Base-by-base conservation (phyloP, 2,888 invertebrate species). In the Eupeodes luniger region DNA sequence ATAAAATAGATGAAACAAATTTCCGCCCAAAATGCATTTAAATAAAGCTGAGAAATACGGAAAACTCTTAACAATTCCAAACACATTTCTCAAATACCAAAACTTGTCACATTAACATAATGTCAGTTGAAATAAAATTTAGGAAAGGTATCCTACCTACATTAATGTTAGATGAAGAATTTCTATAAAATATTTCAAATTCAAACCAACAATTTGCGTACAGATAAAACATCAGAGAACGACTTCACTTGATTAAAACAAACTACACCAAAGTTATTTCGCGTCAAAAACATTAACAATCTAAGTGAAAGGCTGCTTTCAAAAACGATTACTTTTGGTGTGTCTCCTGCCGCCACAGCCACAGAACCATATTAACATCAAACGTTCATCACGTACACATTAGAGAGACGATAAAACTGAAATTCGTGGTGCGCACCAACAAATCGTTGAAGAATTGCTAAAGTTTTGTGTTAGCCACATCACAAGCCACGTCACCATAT, bases 351-450 rank as follows among this genome's bases (percentile, higher is more conserved):
- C 81, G 19, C 19, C 19, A 19, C 19, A 19, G 19, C 19, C 0
- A 62, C 59, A 27, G 10, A 83, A 61, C 70, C 77, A 67, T 80
- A 80, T 74, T 67, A 76, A 80, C 84, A 76, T 87, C 80, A 84
- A 77, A 67, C 84, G 77, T 81, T 66, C 83, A 77, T 83, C 87
- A 87, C 80, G 84, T 81, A 62, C 78, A 78, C 72, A 77, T 80
- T 70, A 70, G 76, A 72, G 76, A 79, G 59, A 49, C 76, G 80
- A 76, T 79, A 76, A 80, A 81, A 81, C 76, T 62, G 69, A 53
- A 83, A 77, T 80, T 83, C 77, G 51, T 83, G 77, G 84, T 77
- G 87, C 76, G 67, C 80, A 80, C 80, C 77, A 84, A 53, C 66
- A 80, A 83, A 19, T 70, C 83, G 49, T 72, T 66, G 75, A 86